Evolutionary conservation across 2,113 vertebrate genomes (phyloP), one percentile per base, ranked within the genome.

Genomic region (Lutjanus erythropterus): DNA sequence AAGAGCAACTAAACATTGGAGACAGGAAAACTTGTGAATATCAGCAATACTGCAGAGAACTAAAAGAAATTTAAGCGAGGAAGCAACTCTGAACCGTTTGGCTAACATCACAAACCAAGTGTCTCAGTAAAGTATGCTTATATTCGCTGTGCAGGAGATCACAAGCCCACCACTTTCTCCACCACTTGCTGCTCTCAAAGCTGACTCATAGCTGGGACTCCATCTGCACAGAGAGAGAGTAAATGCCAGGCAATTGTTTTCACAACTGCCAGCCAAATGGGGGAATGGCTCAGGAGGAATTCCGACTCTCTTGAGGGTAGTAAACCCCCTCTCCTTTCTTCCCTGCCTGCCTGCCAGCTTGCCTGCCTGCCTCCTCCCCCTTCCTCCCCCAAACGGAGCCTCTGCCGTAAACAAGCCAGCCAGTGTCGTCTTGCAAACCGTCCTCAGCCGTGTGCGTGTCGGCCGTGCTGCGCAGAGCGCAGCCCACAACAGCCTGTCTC

Each of bases 251-350:
- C 94, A 94, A 94, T 93, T 94, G 95, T 94, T 95, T 95, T 95
- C 94, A 94, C 93, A 94, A 95, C 90, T 95, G 93, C 92, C 93
- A 95, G 95, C 92, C 94, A 95, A 95, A 95, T 94, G 94, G 92
- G 92, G 91, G 86, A 94, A 93, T 46, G 86, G 90, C 89, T 93
- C 91, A 92, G 89, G 81, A 95, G 92, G 93, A 94, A 94, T 95
- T 94, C 91, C 81, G 55, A 90, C 89, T 93, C 91, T 94, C 93
- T 89, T 75, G 85, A 90, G 91, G 89, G 80, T 85, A 92, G 90
- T 92, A 93, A 94, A 90, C 86, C 83, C 88, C 85, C 78, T 76
- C 83, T 69, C 67, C 75, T 64, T 86, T 68, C 75, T 73, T 81
- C 83, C 76, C 68, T 78, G 86, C 75, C 68, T 78, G 86, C 75